Percentiles rank a stretch among this genome's conserved stretches.
phyloP scores from a whole-genome alignment of 2,888 invertebrate genomes.

The Metallyticus violacea region DNA sequence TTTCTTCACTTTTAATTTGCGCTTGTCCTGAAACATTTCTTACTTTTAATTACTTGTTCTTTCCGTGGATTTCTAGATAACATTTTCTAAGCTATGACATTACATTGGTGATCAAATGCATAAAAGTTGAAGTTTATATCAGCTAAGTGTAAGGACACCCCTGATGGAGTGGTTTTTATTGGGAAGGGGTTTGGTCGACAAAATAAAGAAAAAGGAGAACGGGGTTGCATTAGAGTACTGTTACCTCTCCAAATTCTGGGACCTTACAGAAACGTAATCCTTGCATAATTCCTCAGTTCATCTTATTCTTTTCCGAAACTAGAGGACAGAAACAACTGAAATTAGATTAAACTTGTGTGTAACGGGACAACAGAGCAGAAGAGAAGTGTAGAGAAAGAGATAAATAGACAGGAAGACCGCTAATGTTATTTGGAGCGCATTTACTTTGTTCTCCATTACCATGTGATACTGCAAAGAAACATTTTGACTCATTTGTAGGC shows the following conservation, averaged over 20 bases:
- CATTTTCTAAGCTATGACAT: too few relatives aligned
- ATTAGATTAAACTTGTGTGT: not conserved
- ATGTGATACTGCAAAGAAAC: too few relatives aligned
- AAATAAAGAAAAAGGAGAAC: not conserved
- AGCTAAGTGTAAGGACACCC: too few relatives aligned
- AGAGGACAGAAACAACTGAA: not conserved
- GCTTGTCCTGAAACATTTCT: too few relatives aligned
- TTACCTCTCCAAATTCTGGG: too few relatives aligned
- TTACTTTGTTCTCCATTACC: not conserved
- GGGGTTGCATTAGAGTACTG: not conserved
- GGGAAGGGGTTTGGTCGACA: not conserved
- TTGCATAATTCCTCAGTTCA: not conserved
- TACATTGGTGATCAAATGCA: too few relatives aligned
- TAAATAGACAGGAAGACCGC: not conserved
- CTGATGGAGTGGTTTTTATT: not conserved
- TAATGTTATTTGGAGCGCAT: not conserved
- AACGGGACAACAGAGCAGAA: not conserved
- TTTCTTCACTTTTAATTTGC: too few relatives aligned
- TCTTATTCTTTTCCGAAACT: not conserved
- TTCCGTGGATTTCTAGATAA: too few relatives aligned
- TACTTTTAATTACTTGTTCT: too few relatives aligned
- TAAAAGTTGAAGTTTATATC: too few relatives aligned
- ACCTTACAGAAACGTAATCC: not conserved
- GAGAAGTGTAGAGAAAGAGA: not conserved
- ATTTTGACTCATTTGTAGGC: too few relatives aligned